phyloP scores from a whole-genome alignment of 2,797 vertebrate genomes.

The Hylomyscus alleni region DNA sequence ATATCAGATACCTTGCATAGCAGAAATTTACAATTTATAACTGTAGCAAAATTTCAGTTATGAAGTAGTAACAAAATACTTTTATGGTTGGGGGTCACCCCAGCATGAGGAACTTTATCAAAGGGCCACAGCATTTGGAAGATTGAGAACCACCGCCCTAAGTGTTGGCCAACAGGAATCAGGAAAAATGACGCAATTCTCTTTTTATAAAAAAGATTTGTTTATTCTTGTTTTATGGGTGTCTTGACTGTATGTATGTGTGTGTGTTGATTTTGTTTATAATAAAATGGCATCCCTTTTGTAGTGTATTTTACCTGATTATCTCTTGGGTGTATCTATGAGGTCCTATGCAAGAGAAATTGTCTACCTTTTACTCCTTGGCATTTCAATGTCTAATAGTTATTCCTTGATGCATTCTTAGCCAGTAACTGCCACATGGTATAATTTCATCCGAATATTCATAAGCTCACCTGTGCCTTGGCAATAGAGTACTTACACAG shows the following conservation, averaged over 20 bases:
- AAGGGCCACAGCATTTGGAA: neutral
- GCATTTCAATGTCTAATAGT: neutral
- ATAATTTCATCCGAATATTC: neutral
- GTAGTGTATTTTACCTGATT: neutral
- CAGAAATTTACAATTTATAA: neutral
- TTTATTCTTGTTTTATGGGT: neutral
- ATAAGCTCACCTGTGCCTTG: neutral
- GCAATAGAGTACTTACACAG: neutral
- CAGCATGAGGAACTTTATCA: neutral
- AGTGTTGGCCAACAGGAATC: neutral
- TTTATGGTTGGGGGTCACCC: neutral
- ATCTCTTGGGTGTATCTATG: neutral
- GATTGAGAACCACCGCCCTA: neutral
- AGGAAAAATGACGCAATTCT: neutral
- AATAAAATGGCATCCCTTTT: neutral
- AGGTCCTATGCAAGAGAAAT: neutral
- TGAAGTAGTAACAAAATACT: neutral
- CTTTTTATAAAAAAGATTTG: neutral
- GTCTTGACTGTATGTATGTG: neutral
- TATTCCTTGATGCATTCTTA: neutral
- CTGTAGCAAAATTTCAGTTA: neutral
- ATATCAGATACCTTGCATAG: neutral
- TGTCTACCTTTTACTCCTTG: neutral
- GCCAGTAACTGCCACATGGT: neutral
- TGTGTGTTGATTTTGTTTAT: neutral